Evolutionary conservation across 2,797 vertebrate species (phyloP), one percentile per base, ranked within the genome.

Genomic region (Danio kyathit): DNA sequence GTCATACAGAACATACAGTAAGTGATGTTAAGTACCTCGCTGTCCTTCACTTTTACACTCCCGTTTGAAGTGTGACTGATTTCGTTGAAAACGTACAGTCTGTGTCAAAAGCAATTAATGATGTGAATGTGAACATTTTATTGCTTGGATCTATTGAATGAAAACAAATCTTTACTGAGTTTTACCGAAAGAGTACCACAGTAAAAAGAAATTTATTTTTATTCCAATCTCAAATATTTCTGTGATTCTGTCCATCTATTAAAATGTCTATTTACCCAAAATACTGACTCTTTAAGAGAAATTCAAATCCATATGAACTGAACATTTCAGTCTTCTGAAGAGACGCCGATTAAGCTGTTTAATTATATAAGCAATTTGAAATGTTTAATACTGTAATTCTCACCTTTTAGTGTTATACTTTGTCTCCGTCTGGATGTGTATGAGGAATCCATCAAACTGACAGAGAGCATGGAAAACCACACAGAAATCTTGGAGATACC

Each of bases 361-460:
- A 16, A 40, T 40, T 16, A 3, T 38, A 6, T 14, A 57, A 56
- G 0, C 4, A 5, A 10, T 78, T 60, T 21, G 0, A 74, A 11
- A 69, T 6, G 3, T 51, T 61, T 60, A 16, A 3, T 10, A 64
- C 48, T 61, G 7, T 43, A 19, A n/a, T 56, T 49, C 17, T 29
- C 40, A 14, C 17, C 70, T 52, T 56, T 40, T 51, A 89, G 88
- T 66, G 82, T 61, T 49, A n/a, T 85, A 16, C 65, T 84, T 48
- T 85, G 79, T 56, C 72, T 88, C 14, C 44, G 17, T 38, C 63
- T 86, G 76, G 84, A 85, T 29, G 51, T 60, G 41, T 43, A 38
- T 48, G 83, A 87, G 60, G 84, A 90, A 40, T 82, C 82, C 12
- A 71, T 17, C 52, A 67, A 60, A 9, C 74, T 90, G 29, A 85